Evolutionary conservation across 2,888 invertebrate genomes (phyloP), one percentile per base, ranked within the genome.

Genomic region (Exephanes ischioxanthus): DNA sequence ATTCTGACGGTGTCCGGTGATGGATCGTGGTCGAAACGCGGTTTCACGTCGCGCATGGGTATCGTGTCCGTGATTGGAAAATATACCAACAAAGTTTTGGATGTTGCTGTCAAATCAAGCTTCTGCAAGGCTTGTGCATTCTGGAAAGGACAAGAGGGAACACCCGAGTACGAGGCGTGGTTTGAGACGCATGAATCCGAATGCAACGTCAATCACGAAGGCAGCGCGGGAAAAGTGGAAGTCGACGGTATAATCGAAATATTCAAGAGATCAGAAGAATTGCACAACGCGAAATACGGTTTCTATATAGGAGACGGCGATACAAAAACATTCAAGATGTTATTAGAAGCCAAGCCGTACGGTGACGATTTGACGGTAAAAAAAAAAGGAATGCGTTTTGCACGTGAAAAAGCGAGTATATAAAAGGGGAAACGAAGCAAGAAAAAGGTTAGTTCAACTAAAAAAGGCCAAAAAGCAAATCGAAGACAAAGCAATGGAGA

Each of bases 221-320:
- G 89, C 71, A 86, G 85, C 63, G 85, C 88, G 22, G 85, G 86
- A 78, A 87, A 88, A 78, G 88, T 89, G 88, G 87, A 88, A 66
- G 86, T 88, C 9, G 85, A 86, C 70, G 83, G 86, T 53, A 86
- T 87, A 16, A 79, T 84, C 55, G 87, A 88, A 77, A 88, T 89
- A 70, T 89, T 89, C 79, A 77, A 84, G 70, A 67, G 87, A 71
- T 88, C 86, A 9, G 80, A 85, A 48, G 80, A 87, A 68, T 53
- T 78, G 45, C 63, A 86, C 48, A 72, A 61, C 14, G 82, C 80
- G 51, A 86, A 86, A 81, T 89, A 88, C 67, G 63, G 33, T 7
- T 77, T 80, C 80, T 88, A 88, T 84, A 87, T 87, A 58, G 87
- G 85, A 16, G 87, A 87, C 67, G 87, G 87, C 6, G 87, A 88